Percentiles rank a stretch among this genome's conserved stretches.
Evolutionary conservation across 2,113 vertebrate species (phyloP).

Genomic region (Zapus hudsonius): DNA sequence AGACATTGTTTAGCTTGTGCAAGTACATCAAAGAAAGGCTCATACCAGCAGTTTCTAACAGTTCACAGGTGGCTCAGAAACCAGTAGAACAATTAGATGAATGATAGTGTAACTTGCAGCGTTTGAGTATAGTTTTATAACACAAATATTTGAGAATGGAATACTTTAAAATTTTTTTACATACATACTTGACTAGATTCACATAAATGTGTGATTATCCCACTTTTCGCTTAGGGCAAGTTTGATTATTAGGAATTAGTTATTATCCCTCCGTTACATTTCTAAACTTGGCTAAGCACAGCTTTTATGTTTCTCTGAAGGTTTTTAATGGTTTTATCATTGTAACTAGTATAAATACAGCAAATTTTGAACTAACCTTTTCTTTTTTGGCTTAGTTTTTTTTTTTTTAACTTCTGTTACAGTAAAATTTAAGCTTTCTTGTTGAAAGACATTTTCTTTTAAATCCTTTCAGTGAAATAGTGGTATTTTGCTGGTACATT

Average conservation of each 20-base stretch:
- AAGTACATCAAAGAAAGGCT: background rate
- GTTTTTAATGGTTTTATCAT: slow-evolving; percentile 1
- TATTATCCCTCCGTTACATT: background rate
- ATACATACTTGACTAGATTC: background rate
- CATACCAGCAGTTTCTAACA: background rate
- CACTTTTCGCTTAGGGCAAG: slow-evolving; percentile 1
- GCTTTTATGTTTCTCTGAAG: background rate
- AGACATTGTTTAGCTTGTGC: background rate
- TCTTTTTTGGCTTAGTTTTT: slow-evolving; percentile 19
- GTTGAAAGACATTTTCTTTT: background rate
- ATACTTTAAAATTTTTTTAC: background rate
- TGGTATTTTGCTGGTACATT: background rate
- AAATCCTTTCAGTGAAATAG: background rate
- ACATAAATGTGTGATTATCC: background rate
- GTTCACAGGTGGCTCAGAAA: background rate
- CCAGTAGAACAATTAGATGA: background rate
- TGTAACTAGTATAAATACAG: background rate
- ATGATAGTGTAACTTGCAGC: background rate
- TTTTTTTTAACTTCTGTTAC: background rate
- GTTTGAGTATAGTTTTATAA: background rate
- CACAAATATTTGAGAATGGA: background rate
- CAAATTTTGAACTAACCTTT: background rate
- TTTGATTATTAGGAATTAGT: background rate
- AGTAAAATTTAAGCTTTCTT: background rate
- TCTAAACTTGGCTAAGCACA: background rate